phyloP scores from a whole-genome alignment of 2,888 invertebrate genomes.

The Heliconius hortense region DNA sequence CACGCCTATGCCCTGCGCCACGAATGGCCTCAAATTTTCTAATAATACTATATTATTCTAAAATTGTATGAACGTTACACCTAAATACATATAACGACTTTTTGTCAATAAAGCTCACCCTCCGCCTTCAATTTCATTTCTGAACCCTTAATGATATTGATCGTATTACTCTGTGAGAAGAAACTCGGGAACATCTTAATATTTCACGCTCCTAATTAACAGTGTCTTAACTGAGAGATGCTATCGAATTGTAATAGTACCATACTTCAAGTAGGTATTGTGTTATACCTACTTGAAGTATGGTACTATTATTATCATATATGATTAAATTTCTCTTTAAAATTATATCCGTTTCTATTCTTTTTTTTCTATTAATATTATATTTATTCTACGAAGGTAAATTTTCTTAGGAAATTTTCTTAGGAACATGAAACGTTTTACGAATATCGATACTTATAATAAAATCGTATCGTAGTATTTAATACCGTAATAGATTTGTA shows the following conservation, averaged over 20 bases:
- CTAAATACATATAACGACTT: constrained; percentile 55
- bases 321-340: neutral
- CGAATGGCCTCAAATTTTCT: no score
- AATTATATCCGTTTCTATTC: no score
- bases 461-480: no score
- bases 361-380: no score
- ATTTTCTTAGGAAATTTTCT: no score
- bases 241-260: constrained; percentile 8
- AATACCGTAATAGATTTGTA: no score
- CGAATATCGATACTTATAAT: no score
- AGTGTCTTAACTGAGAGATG: constrained; percentile 32
- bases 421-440: no score
- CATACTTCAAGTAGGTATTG: constrained; percentile 17
- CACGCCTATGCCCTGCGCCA: no score
- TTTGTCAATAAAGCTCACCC: constrained; percentile 60
- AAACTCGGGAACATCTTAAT: constrained; percentile 44
- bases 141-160: constrained; percentile 65
- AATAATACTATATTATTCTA: neutral
- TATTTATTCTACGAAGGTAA: no score
- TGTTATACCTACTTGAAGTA: no score
- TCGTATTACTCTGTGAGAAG: constrained; percentile 55
- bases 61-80: constrained; percentile 36
- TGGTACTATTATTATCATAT: neutral
- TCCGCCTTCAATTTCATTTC: constrained; percentile 60
- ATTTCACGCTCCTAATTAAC: constrained; percentile 46